Base-by-base conservation (phyloP, 2,797 vertebrate genomes). In the Cyclura pinguis region DNA sequence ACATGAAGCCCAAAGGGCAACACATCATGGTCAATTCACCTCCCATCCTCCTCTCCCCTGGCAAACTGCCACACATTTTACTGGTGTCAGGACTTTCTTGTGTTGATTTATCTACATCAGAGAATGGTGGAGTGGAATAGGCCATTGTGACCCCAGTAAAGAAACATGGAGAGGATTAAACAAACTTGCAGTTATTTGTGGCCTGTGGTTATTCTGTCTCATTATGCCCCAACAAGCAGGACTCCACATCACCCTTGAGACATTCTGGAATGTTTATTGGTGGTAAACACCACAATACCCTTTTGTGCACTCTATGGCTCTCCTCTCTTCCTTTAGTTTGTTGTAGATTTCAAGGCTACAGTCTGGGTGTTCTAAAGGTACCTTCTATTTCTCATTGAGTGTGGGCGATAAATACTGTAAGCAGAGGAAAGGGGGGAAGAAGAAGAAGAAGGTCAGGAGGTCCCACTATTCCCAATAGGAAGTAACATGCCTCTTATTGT, bases 51-150 rank as follows among this genome's bases (percentile, higher is more conserved):
- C 13, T 20, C 29, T 18, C 47, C 6, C 10, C 64, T 67, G 42
- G 18, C 22, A 69, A 74, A 29, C 20, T 86, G 55, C n/a, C 85
- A 62, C 73, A 87, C 62, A 55, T 87, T 87, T 87, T 62, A 87
- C 38, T 73, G 47, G 50, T 85, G 38, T 78, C 35, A 32, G 24
- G 85, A 76, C 77, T 78, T 74, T 78, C 85, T 38, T 42, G 14
- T 62, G 24, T 77, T 50, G 76, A 50, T 64, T 64, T 64, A 62
- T 78, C 35, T 50, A 16, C 57, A 67, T n/a, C 38, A 35, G 59
- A 67, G 29, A 32, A 67, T 47, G 55, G 38, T 32, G 29, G 69
- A 52, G 27, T 32, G 57, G 74, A 87, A 16, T 32, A 42, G 55
- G 38, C 74, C 16, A 32, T 77, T 29, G 76, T 64, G 59, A 78